These are phyloP conservation scores for Chitala chitala DNA, from an alignment of 2,113 vertebrate genomes.

Conservation along the genomic window DNA sequence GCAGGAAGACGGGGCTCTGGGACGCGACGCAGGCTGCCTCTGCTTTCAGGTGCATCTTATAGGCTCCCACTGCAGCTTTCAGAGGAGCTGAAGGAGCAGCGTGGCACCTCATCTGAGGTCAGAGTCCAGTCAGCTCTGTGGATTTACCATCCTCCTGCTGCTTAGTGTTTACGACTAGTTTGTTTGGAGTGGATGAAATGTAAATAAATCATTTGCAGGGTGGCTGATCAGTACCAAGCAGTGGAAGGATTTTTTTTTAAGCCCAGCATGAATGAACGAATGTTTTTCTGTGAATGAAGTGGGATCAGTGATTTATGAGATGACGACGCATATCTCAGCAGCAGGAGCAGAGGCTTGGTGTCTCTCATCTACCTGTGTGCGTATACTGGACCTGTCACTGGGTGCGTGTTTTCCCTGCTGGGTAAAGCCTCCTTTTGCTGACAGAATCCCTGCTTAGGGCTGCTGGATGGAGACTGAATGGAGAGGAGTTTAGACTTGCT, in stretches of 20 bases:
- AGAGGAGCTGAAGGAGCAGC: not conserved
- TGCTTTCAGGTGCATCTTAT: not conserved
- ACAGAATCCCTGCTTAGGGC: not conserved
- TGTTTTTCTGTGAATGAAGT: conserved; percentile 3
- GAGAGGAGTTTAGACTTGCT: not conserved
- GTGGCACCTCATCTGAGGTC: not conserved
- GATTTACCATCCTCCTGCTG: not conserved
- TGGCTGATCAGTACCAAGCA: not conserved
- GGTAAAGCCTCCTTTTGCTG: not conserved
- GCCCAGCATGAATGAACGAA: not conserved
- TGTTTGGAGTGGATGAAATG: not conserved
- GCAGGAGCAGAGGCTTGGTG: conserved; percentile 21
- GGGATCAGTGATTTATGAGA: not conserved
- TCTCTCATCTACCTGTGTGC: conserved; percentile 1
- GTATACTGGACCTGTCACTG: conserved; percentile 9
- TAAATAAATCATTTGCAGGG: not conserved
- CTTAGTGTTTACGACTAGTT: not conserved
- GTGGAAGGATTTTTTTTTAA: not conserved
- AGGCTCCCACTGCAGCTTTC: not conserved
- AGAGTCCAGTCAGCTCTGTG: not conserved
- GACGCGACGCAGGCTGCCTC: not conserved
- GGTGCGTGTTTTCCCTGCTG: not conserved
- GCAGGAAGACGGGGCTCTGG: not conserved
- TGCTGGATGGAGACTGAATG: not conserved
- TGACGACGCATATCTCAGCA: not conserved